Evolutionary conservation across 2,113 vertebrate species (phyloP).

Genomic region (Passer montanus): DNA sequence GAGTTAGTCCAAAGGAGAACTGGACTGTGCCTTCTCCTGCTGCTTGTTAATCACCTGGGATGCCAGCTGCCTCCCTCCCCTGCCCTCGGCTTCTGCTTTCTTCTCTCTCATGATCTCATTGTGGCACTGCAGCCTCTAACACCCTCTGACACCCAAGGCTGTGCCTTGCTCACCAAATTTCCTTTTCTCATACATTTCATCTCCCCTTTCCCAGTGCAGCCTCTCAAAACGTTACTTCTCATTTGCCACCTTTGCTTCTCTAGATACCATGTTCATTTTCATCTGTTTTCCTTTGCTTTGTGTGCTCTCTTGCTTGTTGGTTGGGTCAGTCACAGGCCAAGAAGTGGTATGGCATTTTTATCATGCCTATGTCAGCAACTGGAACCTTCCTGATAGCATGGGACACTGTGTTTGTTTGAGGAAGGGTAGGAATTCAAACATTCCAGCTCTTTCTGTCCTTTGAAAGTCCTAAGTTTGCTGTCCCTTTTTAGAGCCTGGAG

Average conservation of each 20-base stretch:
- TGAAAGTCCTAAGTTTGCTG: not conserved
- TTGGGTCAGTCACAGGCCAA: not conserved
- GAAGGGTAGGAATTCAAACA: not conserved
- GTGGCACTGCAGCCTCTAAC: not conserved
- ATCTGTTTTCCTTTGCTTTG: not conserved
- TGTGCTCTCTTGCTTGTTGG: not conserved
- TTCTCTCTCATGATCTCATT: not conserved
- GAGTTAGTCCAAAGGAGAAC: not conserved
- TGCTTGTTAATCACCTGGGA: not conserved
- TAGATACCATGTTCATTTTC: not conserved
- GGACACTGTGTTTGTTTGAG: not conserved
- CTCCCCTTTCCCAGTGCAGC: not conserved
- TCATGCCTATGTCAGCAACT: not conserved
- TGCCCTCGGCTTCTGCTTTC: fast-evolving
- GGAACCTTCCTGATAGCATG: not conserved
- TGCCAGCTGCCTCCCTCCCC: not conserved
- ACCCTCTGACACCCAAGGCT: not conserved
- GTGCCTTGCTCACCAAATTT: not conserved
- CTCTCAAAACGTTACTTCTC: not conserved
- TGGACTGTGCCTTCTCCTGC: not conserved
- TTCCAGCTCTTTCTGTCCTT: not conserved
- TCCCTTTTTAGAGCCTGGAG: not conserved
- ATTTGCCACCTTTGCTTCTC: not conserved
- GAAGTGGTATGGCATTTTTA: not conserved
- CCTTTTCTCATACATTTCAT: not conserved